Base-by-base conservation (phyloP, 2,113 vertebrate species). In the Megalops atlanticus region DNA sequence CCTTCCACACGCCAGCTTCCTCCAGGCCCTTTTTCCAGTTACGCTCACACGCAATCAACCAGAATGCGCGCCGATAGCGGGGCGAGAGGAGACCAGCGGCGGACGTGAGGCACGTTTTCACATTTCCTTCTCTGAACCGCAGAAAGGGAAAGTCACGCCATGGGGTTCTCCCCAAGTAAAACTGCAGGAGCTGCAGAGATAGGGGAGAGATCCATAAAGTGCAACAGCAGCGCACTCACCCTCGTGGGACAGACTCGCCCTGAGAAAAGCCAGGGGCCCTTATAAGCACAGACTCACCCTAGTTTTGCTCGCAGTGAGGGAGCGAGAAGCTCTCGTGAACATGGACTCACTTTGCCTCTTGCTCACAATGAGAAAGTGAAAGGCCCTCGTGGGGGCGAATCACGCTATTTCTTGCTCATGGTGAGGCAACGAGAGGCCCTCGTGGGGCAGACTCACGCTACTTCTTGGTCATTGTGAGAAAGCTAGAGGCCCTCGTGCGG, bases 191-290 rank as follows among this genome's bases (percentile, higher is more conserved):
- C 70, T 58, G 70, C 58, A 40, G 39, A 36, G 71, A 33, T 47
- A 83, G 36, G 84, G 76, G 54, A 8, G 43, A 78, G 39, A n/a
- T 6, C 35, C 11, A 15, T 31, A 77, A 74, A 84, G 82, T 84
- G 77, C 83, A 77, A 75, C 41, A 43, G 33, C 36, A 70, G 49
- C 84, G 81, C 77, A n/a, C n/a, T 80, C 77, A 73, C 39, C 84
- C 54, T 31, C 27, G n/a, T 69, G 77, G 43, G 11, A 54, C 7
- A n/a, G 4, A n/a, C n/a, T n/a, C n/a, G n/a, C n/a, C n/a, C n/a
- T n/a, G n/a, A n/a, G n/a, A n/a, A n/a, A n/a, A n/a, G n/a, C n/a
- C n/a, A n/a, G n/a, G n/a, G n/a, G n/a, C n/a, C n/a, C n/a, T n/a
- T n/a, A n/a, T n/a, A n/a, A n/a, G n/a, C n/a, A n/a, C n/a, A n/a